These are phyloP conservation scores for Ptiloglossa arizonensis DNA, from an alignment of 1,140 invertebrate species.

Conservation along the genomic window DNA sequence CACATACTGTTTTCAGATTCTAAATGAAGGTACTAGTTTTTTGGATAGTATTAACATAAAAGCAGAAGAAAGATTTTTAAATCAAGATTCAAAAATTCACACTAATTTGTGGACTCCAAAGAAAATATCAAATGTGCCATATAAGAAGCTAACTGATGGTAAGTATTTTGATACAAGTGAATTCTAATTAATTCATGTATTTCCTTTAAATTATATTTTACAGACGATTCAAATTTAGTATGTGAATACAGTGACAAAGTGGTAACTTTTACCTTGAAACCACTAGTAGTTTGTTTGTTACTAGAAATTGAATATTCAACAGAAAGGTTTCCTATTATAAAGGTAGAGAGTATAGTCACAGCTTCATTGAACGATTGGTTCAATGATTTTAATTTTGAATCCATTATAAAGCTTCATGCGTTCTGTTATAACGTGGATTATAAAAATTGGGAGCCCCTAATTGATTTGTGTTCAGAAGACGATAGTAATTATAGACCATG, in stretches of 20 bases:
- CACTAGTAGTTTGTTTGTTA: conserved; percentile 68
- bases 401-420: conserved; percentile 84
- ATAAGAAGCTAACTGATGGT: conserved; percentile 64
- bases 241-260: conserved; percentile 47
- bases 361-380: conserved; percentile 71
- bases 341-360: conserved; percentile 66
- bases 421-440: conserved; percentile 89
- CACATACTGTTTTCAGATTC: conserved; percentile 59
- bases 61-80: conserved; percentile 59
- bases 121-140: conserved; percentile 81
- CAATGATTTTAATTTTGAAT: conserved; percentile 73
- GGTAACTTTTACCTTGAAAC: conserved; percentile 71
- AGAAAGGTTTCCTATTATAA: conserved; percentile 74
- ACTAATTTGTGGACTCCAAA: conserved; percentile 90
- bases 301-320: conserved; percentile 75
- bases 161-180: conserved; percentile 46
- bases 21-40: conserved; percentile 60
- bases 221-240: conserved; percentile 35
- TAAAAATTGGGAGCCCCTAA: conserved; percentile 89
- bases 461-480: conserved; percentile 87
- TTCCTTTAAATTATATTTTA: background rate
- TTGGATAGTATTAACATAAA: conserved; percentile 69
- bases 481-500: conserved; percentile 88
- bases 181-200: background rate
- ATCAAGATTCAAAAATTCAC: conserved; percentile 69